Base-by-base conservation (phyloP, 2,888 invertebrate genomes). In the Alloplasta piceator region DNA sequence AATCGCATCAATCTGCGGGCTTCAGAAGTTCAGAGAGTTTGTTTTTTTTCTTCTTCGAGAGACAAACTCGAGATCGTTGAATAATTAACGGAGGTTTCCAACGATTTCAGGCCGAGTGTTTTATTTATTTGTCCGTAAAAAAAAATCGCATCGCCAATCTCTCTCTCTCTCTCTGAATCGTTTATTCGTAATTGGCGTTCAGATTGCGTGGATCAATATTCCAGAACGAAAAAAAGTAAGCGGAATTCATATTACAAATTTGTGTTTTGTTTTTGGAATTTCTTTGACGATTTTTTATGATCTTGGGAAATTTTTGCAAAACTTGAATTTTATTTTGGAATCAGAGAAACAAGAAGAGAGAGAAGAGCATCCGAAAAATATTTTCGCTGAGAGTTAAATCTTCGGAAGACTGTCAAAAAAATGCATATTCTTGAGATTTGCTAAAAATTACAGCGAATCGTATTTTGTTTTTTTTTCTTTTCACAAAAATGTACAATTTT, bases 1-100 rank as follows among this genome's bases (percentile, higher is more conserved):
- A 46, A 71, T 80, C 63, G 39, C 75, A 79, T 78, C 78, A 74
- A 79, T 73, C 68, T 76, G 79, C 66, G 80, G 80, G 79, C 52
- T 63, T 68, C 5, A 48, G 60, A 50, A 52, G 46, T 55, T 74
- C 46, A 64, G 76, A 68, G 64, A 66, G 5, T 14, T 56, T 67
- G 64, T 64, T 50, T 26, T 67, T 70, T 64, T 50, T 26, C 63
- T 38, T 14, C 14, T 14, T 6, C 6, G 4, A 16, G 14, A 50
- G 7, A 12, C 16, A n/a, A 56, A 38, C 39, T 43, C 36, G 38
- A 60, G 71, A 66, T 75, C 58, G 41, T 50, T 66, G 56, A 70
- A 61, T 39, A 9, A 46, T 26, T 26, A 26, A 26, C 26, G 26
- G 26, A 3, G 26, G 26, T 26, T 26, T 26, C 26, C 26, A 26